Conservation (phyloP, 2,113 vertebrate species). For the Mustelus asterias region DNA sequence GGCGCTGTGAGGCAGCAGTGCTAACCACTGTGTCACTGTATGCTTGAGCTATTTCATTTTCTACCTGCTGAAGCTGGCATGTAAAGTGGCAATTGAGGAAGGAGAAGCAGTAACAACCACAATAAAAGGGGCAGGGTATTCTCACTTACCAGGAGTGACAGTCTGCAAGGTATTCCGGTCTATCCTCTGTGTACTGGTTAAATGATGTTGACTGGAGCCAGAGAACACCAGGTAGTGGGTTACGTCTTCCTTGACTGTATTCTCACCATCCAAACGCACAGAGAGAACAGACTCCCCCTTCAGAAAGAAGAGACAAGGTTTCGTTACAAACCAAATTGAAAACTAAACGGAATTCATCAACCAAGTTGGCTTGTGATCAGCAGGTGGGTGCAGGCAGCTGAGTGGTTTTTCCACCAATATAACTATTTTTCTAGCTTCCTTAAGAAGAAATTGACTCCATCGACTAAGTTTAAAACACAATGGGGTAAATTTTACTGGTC, state of each 20-base stretch:
- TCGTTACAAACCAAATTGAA: background rate
- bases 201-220: slow-evolving; percentile 80
- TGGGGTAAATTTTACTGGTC: background rate
- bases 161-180: slow-evolving; percentile 76
- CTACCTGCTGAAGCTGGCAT: background rate
- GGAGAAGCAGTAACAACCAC: background rate
- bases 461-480: background rate
- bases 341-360: background rate
- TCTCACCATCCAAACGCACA: slow-evolving; percentile 74
- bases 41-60: background rate
- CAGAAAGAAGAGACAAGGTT: slow-evolving; percentile 32
- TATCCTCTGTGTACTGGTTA: slow-evolving; percentile 75
- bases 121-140: background rate
- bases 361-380: background rate
- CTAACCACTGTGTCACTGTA: too few species aligned
- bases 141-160: slow-evolving; percentile 73
- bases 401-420: background rate
- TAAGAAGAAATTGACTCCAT: background rate
- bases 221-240: slow-evolving; percentile 85
- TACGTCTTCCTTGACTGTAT: slow-evolving; percentile 66
- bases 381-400: too few species aligned
- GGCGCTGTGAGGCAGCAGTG: too few species aligned
- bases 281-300: slow-evolving; percentile 85
- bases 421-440: background rate
- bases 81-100: background rate